A percentile compares a stretch with the other conserved stretches of the same genome.
Conservation (phyloP, 2,797 vertebrate genomes). For the Uromys caudimaculatus region DNA sequence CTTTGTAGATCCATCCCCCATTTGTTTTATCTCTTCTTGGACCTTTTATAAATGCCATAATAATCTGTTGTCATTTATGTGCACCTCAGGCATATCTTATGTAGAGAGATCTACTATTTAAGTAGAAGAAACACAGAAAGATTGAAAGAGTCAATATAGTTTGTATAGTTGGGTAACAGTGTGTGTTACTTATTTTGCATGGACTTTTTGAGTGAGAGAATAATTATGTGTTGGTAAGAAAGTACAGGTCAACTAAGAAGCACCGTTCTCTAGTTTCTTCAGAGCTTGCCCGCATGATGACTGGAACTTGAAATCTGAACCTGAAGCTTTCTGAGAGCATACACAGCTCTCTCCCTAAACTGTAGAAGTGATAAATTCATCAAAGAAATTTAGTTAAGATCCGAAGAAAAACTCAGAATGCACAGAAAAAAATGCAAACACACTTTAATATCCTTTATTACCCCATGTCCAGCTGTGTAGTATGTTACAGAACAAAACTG, state of each 20-base stretch:
- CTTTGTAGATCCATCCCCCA: not conserved
- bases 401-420: slow-evolving; percentile 20
- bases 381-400: slow-evolving; percentile 39
- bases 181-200: not conserved
- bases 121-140: slow-evolving; percentile 16
- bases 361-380: not conserved
- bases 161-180: not conserved
- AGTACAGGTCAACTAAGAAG: not conserved
- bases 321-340: not conserved
- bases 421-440: not conserved
- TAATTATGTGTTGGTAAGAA: not conserved
- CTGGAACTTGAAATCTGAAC: not conserved
- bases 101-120: not conserved
- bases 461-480: not conserved
- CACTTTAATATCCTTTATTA: not conserved
- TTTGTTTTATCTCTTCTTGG: not conserved
- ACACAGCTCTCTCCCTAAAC: not conserved
- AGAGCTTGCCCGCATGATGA: not conserved
- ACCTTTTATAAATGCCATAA: slow-evolving; percentile 34
- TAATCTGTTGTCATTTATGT: slow-evolving; percentile 16
- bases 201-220: not conserved
- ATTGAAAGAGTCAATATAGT: not conserved
- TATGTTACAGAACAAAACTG: too few species aligned
- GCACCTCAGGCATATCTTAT: not conserved
- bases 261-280: not conserved